Evolutionary conservation across 2,797 vertebrate genomes (phyloP), one percentile per base, ranked within the genome.

Genomic region (Brotula barbata): DNA sequence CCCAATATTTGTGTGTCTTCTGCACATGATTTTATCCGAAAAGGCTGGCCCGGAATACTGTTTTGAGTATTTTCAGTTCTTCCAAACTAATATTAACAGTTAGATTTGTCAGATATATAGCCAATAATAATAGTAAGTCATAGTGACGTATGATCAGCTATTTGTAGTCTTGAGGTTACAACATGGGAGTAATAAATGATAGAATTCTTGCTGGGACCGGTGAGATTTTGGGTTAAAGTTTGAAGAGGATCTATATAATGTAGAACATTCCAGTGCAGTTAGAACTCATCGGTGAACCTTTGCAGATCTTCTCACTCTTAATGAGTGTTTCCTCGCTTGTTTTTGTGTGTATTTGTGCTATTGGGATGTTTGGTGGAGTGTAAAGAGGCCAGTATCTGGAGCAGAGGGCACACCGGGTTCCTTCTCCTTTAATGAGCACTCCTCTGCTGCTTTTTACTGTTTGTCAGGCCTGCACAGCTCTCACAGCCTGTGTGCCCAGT

Each of bases 341-440:
- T 68, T 64, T 42, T 33, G 44, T 46, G 36, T 65, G 28, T 66
- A 34, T 67, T 22, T 19, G 56, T 36, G 42, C 50, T 54, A 60
- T 73, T 28, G 7, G 50, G 68, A 47, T 77, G 74, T 78, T 77
- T 71, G 61, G 37, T 59, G 55, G 57, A 79, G 75, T 69, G 73
- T 75, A 75, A 51, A 40, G 55, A 79, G 74, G 82, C 76, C 73
- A 51, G 65, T 64, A 75, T 82, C 64, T 70, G 71, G 69, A 87
- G 83, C 69, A 80, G 75, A 85, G 86, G 80, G 60, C 80, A 71
- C 19, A 37, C 53, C 31, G 16, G 66, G 69, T 64, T 78, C 65
- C 62, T 57, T 73, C 68, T 76, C 71, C n/a, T 77, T 64, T 86
- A 89, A 90, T 87, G 84, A 89, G 79, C 71, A 41, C 60, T 71